Evolutionary conservation across 2,888 invertebrate genomes (phyloP), one percentile per base, ranked within the genome.

Genomic region (Panopea generosa): DNA sequence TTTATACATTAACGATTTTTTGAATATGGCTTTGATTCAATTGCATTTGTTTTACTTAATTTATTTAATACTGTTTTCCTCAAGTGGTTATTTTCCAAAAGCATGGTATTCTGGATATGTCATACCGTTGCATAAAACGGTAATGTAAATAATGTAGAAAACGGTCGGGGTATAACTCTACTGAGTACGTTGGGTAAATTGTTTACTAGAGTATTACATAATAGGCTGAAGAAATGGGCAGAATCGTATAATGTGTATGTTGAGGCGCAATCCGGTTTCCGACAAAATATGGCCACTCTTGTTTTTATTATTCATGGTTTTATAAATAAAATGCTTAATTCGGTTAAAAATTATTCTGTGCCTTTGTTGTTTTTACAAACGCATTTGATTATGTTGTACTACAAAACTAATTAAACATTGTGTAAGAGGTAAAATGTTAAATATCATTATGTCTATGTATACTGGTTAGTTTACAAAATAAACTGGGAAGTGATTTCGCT

Each of bases 1-100:
- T n/a, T 40, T 43, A 14, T 14, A n/a, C 24, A 33, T 69, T 4
- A 69, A 61, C 45, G 53, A 69, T 53, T 69, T 55, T 29, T 69
- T 74, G n/a, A 61, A 50, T 14, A n/a, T 59, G 6, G 45, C 53
- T 52, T 18, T 24, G 43, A 26, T 2, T 14, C 4, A 1, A 2
- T 68, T 27, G 2, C 43, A 14, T n/a, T 4, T 20, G 24, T 22
- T 33, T 56, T 20, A 2, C 18, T 9, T 26, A 24, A 11, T 7
- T 40, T 38, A 4, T 56, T 63, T 26, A 74, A 71, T 59, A 50
- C 24, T n/a, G 11, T 49, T 65, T 9, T 57, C 52, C 27, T 14
- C 20, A 9, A 45, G 6, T 4, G 16, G 45, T 9, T 9, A 45
- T 45, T 33, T 45, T 45, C 45, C 45, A 45, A 24, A 24, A 14